Conservation (phyloP, 1,140 invertebrate genomes). For the Magallana gigas region DNA sequence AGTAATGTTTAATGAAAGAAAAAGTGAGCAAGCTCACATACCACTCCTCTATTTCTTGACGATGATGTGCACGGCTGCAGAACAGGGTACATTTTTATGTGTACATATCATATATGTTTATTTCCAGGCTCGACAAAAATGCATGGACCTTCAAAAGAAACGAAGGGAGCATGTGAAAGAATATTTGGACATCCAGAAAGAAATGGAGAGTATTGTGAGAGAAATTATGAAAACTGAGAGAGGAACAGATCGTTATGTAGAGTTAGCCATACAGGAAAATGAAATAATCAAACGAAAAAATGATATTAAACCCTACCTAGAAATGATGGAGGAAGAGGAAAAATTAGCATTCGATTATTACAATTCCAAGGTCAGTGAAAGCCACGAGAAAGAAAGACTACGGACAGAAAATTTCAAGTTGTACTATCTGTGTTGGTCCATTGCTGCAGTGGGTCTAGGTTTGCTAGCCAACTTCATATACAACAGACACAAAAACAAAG, state of each 20-base stretch:
- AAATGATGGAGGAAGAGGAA: constrained; percentile 80
- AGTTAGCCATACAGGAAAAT: constrained; percentile 81
- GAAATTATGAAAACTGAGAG: constrained; percentile 86
- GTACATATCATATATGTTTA: background rate
- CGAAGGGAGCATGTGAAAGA: constrained; percentile 82
- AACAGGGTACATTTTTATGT: no score
- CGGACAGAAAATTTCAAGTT: constrained; percentile 89
- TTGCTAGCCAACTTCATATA: constrained; percentile 16
- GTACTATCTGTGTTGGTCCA: constrained; percentile 87
- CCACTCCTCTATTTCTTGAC: no score
- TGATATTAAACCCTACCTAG: constrained; percentile 73
- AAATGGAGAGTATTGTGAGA: constrained; percentile 84
- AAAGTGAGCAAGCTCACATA: no score
- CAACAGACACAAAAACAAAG: constrained; percentile 13
- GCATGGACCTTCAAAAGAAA: constrained; percentile 79
- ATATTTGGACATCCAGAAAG: constrained; percentile 82
- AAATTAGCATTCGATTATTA: constrained; percentile 84
- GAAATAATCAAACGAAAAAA: constrained; percentile 77
- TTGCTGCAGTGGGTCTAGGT: constrained; percentile 85
- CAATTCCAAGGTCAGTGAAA: constrained; percentile 85
- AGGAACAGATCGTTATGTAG: constrained; percentile 85
- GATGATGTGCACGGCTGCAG: no score
- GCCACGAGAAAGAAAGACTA: constrained; percentile 87
- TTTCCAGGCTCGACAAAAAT: constrained; percentile 9
- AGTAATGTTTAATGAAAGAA: no score